Evolutionary conservation across 53 echinoderm and acorn worm species (phyloP).

Genomic region (Crossaster papposus): DNA sequence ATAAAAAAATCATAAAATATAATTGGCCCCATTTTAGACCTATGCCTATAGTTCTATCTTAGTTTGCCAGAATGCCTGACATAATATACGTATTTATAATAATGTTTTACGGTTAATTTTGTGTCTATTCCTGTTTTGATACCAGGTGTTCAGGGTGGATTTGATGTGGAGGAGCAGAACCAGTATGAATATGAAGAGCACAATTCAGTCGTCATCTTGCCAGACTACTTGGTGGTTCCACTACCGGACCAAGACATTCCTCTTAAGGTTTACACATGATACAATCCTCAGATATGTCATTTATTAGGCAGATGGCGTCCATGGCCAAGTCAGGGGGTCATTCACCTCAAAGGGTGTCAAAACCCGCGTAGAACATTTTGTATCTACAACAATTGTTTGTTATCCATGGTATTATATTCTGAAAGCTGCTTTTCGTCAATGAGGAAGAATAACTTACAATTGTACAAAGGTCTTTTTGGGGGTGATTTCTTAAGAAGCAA

Average conservation of each 20-base stretch:
- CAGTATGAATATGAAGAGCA: slow-evolving; percentile 90
- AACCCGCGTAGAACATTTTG: too few relatives aligned
- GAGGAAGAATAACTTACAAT: too few relatives aligned
- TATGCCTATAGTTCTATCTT: too few relatives aligned
- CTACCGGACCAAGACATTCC: slow-evolving; percentile 86
- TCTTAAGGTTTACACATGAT: slow-evolving; percentile 63
- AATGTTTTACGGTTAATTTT: background rate
- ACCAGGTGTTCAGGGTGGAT: slow-evolving; percentile 92
- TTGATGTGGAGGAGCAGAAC: slow-evolving; percentile 92
- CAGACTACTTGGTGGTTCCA: slow-evolving; percentile 76
- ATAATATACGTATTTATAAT: too few relatives aligned
- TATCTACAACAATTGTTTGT: too few relatives aligned
- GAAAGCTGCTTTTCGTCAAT: background rate
- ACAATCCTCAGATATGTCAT: background rate
- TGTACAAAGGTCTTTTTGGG: background rate
- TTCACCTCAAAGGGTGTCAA: too few relatives aligned
- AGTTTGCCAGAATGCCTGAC: too few relatives aligned
- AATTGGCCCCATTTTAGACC: too few relatives aligned
- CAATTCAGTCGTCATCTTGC: slow-evolving; percentile 83
- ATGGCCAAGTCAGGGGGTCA: too few relatives aligned
- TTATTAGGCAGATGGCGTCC: too few relatives aligned
- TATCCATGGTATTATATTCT: too few relatives aligned
- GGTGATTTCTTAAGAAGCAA: background rate
- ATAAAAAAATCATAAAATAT: too few relatives aligned
- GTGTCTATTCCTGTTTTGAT: background rate